Conservation (phyloP, 2,113 vertebrate genomes). For the Meles meles region DNA sequence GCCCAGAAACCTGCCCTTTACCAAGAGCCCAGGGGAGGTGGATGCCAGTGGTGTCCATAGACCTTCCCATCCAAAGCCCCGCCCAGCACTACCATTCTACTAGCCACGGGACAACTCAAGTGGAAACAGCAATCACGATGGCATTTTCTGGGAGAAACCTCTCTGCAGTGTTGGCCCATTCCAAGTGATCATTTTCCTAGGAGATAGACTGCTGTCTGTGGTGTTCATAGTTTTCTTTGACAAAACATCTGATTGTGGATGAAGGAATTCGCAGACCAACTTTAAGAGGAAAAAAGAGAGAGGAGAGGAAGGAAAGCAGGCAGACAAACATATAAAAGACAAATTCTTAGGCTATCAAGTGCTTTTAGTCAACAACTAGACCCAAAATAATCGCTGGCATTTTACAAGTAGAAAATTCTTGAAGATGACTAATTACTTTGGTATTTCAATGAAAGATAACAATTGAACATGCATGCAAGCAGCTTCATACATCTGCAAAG, state of each 20-base stretch:
- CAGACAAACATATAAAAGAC: not conserved
- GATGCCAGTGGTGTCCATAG: not conserved
- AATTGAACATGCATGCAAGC: not conserved
- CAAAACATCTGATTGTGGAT: not conserved
- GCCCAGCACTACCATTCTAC: not conserved
- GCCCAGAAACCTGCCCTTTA: not conserved
- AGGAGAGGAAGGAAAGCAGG: not conserved
- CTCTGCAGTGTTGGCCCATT: not conserved
- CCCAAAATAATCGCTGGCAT: conserved; percentile 49
- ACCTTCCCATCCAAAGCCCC: not conserved
- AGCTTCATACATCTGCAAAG: conserved; percentile 1
- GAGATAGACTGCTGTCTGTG: not conserved
- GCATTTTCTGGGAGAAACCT: not conserved
- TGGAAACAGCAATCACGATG: not conserved
- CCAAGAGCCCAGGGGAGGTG: not conserved
- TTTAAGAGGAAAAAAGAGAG: not conserved
- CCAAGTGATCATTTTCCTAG: not conserved
- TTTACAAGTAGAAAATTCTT: conserved; percentile 43
- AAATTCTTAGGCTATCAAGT: not conserved
- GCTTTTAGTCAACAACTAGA: conserved; percentile 10
- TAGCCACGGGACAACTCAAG: not conserved
- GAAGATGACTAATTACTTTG: conserved; percentile 40
- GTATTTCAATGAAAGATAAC: conserved; percentile 38
- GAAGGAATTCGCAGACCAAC: not conserved
- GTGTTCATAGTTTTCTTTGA: not conserved